Conservation (phyloP, 2,888 invertebrate species). For the Eutolmus rufibarbis region DNA sequence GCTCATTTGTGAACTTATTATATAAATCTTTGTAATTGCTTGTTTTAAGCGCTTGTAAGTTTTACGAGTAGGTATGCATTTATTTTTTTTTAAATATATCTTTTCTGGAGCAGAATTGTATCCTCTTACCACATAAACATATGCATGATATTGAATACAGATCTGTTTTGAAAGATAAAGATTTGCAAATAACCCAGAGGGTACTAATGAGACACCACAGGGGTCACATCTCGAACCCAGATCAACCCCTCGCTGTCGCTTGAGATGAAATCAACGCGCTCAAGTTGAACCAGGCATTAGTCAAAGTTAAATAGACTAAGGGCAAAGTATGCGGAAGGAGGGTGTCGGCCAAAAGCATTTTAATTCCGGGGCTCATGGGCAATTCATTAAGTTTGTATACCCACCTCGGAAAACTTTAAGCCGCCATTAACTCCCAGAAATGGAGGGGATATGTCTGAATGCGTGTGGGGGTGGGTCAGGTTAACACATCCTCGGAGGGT, state of each 20-base stretch:
- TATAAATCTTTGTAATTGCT: too few relatives aligned
- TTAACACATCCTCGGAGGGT: background rate
- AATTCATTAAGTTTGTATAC: background rate
- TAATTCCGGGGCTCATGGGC: background rate
- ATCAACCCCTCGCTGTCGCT: background rate
- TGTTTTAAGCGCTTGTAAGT: too few relatives aligned
- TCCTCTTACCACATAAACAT: background rate
- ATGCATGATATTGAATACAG: background rate
- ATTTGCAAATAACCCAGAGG: background rate
- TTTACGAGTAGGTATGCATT: too few relatives aligned
- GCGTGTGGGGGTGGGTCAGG: background rate
- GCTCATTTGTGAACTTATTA: too few relatives aligned
- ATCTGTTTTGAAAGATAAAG: background rate
- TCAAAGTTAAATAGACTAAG: background rate
- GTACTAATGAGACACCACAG: background rate
- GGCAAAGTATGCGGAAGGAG: background rate
- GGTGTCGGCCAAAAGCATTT: background rate
- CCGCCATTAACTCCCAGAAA: background rate
- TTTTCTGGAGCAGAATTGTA: too few relatives aligned
- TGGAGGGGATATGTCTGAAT: background rate
- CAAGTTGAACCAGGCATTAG: background rate
- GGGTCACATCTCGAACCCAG: background rate
- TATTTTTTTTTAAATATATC: too few relatives aligned
- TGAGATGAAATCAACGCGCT: background rate
- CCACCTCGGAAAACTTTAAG: background rate